These are phyloP conservation scores for Stenotaenia linearis DNA, from an alignment of 2,888 invertebrate species.

Conservation along the genomic window DNA sequence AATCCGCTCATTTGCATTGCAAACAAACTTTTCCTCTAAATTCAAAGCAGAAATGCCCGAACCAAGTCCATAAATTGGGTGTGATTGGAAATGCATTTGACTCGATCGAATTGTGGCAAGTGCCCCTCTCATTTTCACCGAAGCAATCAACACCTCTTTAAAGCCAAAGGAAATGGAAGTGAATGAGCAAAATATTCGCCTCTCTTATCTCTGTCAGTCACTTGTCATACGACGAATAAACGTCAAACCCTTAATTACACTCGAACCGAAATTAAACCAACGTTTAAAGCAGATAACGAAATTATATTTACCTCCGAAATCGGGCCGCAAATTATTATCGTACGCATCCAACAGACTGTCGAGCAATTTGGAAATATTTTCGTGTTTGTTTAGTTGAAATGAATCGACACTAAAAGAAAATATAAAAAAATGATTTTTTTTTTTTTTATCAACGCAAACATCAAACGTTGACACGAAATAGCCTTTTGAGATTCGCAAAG, in stretches of 20 bases:
- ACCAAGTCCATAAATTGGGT: neutral
- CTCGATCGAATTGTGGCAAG: neutral
- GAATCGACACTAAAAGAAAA: neutral
- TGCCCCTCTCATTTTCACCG: neutral
- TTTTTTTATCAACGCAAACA: neutral
- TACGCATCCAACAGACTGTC: constrained; percentile 70
- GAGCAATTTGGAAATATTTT: constrained; percentile 64
- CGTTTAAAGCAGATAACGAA: neutral
- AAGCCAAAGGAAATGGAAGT: neutral
- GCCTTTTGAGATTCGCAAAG: neutral
- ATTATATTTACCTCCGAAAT: constrained; percentile 62
- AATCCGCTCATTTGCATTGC: too few species aligned
- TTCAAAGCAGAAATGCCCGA: too few species aligned
- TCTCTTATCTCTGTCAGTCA: neutral
- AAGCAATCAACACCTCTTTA: constrained; percentile 1
- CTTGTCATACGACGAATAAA: neutral
- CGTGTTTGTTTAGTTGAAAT: neutral
- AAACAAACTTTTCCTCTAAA: too few species aligned
- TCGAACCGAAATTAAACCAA: neutral
- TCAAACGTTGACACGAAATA: neutral
- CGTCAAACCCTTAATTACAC: neutral
- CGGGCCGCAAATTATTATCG: constrained; percentile 72
- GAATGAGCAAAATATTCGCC: neutral
- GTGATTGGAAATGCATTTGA: neutral
- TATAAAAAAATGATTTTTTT: neutral